phyloP scores from a whole-genome alignment of 2,113 vertebrate genomes.

The Syngnathus scovelli region DNA sequence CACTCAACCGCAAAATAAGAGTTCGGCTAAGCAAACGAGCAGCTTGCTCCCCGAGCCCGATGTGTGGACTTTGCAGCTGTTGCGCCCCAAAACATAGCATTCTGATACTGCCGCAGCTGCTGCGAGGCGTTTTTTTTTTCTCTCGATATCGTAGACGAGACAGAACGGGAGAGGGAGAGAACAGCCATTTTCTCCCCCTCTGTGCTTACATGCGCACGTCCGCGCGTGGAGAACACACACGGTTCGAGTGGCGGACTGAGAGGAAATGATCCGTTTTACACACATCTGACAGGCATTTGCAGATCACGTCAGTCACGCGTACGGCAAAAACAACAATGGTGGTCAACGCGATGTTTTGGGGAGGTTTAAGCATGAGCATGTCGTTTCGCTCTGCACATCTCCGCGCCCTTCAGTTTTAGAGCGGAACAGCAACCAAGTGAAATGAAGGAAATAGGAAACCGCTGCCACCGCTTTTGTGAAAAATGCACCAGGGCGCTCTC shows the following conservation, averaged over 20 bases:
- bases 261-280: conserved; percentile 51
- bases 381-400: neutral
- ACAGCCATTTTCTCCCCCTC: conserved; percentile 64
- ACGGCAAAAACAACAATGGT: neutral
- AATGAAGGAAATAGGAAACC: neutral
- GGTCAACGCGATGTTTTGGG: neutral
- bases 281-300: neutral
- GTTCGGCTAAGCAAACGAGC: neutral
- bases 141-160: neutral
- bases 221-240: neutral
- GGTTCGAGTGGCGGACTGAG: neutral
- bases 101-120: conserved; percentile 13
- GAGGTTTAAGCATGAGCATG: too few relatives aligned
- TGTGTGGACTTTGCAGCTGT: conserved; percentile 10
- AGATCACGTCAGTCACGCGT: neutral
- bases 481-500: neutral
- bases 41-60: neutral
- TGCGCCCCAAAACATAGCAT: neutral
- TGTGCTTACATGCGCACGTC: conserved; percentile 28
- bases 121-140: neutral
- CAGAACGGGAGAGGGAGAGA: conserved; percentile 28
- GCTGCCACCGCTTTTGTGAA: neutral
- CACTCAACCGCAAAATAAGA: neutral
- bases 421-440: neutral
- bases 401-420: neutral